Conservation (phyloP, 1,140 invertebrate genomes). For the Drosophila persimilis region DNA sequence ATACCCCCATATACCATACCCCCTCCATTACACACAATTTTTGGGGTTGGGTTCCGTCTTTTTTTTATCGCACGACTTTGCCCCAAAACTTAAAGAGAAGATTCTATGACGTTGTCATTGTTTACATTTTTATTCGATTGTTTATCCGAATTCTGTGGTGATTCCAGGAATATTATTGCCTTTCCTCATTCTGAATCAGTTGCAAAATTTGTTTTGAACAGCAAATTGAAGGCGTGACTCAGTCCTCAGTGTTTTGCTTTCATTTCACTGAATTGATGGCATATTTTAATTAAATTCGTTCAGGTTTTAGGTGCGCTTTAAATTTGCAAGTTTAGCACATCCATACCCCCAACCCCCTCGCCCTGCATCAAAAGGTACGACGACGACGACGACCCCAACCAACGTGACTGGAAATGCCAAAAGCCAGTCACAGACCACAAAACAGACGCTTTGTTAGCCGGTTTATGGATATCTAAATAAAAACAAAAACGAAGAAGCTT, state of each 20-base stretch:
- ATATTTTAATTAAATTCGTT: conserved; percentile 31
- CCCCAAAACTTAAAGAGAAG: neutral
- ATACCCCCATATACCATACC: too few relatives aligned
- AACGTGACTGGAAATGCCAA: conserved; percentile 59
- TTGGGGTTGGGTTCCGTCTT: too few relatives aligned
- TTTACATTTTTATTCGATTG: conserved; percentile 34
- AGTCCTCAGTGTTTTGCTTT: conserved; percentile 28
- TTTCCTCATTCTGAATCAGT: conserved; percentile 41
- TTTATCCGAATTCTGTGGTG: conserved; percentile 21
- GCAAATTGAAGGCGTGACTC: conserved; percentile 42
- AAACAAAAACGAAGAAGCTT: conserved; percentile 19
- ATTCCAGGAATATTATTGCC: conserved; percentile 3
- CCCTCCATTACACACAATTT: neutral
- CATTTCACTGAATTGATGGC: conserved; percentile 28
- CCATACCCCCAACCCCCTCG: neutral
- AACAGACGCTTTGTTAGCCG: conserved; percentile 32
- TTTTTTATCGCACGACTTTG: conserved; percentile 1
- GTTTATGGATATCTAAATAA: conserved; percentile 39
- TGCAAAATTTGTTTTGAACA: conserved; percentile 25
- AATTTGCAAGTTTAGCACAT: conserved; percentile 56
- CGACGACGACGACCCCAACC: conserved; percentile 13
- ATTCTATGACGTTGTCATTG: conserved; percentile 27
- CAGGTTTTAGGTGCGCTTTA: conserved; percentile 32
- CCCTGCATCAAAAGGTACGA: neutral
- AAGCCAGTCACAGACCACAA: conserved; percentile 14